Evolutionary conservation across 2,797 vertebrate species (phyloP), one percentile per base, ranked within the genome.

Genomic region (Coccyzus lansbergi): DNA sequence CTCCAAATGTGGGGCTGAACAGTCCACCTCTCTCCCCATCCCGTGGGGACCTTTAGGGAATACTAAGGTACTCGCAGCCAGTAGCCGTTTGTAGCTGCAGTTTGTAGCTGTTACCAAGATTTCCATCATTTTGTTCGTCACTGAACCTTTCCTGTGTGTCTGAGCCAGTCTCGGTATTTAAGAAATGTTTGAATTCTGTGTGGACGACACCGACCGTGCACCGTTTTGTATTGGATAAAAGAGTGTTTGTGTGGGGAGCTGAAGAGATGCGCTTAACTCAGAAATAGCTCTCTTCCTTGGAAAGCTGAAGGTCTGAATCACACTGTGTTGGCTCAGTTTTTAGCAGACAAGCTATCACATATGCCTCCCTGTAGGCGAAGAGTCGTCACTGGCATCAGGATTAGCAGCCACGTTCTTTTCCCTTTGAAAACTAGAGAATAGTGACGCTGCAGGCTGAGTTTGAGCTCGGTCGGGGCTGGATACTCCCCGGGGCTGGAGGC

Each of bases 241-340:
- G 67, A 91, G 55, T 67, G 87, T 75, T 94, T 91, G 93, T 95
- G 94, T 83, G 91, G 95, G 93, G 94, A 92, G 88, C 84, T 76
- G 70, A 18, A 60, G 91, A 42, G 92, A 91, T 52, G 83, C 79
- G 85, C 90, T 60, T 19, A 42, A 58, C 95, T 95, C 94, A 90
- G 91, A 95, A 97, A 96, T 95, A 96, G 94, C 94, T 96, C 46
- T 75, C 63, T 96, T 95, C 94, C 93, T 95, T 95, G 96, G 93
- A 95, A 97, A 97, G 94, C 91, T 95, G 72, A 78, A 91, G 83
- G 93, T 65, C 96, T 97, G 96, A 96, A 95, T 97, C 96, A 97
- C 94, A 49, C 82, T 91, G 94, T 96, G 95, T 94, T 97, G 96
- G 96, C 94, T 96, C 95, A 92, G 92, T 68, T 95, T 92, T 95